phyloP scores from a whole-genome alignment of 2,113 vertebrate genomes.

The Callionymus lyra region DNA sequence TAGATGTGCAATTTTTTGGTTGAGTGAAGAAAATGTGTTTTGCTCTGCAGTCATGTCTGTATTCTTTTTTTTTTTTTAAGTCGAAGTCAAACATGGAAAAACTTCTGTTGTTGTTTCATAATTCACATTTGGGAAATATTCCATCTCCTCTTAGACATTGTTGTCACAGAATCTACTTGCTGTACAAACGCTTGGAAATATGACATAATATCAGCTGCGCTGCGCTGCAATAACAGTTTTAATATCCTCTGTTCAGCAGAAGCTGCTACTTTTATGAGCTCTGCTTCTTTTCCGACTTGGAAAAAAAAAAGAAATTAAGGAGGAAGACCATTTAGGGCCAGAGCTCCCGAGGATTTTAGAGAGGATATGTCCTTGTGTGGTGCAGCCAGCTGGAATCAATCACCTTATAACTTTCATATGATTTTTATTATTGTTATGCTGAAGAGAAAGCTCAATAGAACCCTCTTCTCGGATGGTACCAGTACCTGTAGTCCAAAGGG shows the following conservation, averaged over 20 bases:
- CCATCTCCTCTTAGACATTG: not conserved
- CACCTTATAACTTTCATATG: no score
- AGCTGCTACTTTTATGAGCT: slow-evolving; percentile 16
- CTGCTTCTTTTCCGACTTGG: slow-evolving; percentile 6
- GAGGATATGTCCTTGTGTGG: slow-evolving; percentile 9
- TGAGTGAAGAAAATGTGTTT: no score
- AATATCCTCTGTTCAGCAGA: slow-evolving; percentile 18
- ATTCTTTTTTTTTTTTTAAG: no score
- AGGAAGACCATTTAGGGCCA: slow-evolving; percentile 14
- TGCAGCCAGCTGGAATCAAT: not conserved
- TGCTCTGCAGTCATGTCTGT: no score
- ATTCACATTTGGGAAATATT: no score
- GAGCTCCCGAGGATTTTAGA: slow-evolving; percentile 9
- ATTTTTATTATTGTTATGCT: no score
- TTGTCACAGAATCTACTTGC: not conserved
- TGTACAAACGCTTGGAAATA: slow-evolving; percentile 14
- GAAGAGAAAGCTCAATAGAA: no score
- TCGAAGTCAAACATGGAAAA: no score
- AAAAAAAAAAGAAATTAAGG: slow-evolving; percentile 11
- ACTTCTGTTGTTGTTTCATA: no score
- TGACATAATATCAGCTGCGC: slow-evolving; percentile 7
- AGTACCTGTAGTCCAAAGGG: no score
- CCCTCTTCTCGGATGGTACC: no score
- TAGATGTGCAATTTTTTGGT: no score
- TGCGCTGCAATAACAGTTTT: slow-evolving; percentile 19